These are phyloP conservation scores for Chelonia mydas DNA, from an alignment of 2,797 vertebrate genomes.

Conservation along the genomic window DNA sequence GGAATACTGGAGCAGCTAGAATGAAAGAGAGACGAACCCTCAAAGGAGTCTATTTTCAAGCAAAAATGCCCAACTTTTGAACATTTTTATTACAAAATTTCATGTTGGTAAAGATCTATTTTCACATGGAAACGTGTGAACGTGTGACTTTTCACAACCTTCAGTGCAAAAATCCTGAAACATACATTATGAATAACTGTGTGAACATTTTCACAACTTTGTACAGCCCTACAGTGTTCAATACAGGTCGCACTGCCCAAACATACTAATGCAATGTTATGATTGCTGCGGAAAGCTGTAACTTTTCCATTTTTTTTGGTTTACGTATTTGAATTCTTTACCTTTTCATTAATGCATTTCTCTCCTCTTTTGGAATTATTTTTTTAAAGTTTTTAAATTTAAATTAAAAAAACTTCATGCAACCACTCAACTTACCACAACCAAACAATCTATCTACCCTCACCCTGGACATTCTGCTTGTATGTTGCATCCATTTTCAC, in stretches of 20 bases:
- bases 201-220: not conserved
- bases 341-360: not conserved
- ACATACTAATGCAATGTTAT: not conserved
- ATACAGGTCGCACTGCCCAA: not conserved
- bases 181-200: not conserved
- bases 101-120: not conserved
- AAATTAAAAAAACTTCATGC: not conserved
- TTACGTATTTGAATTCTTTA: not conserved
- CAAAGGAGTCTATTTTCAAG: not conserved
- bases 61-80: fast-evolving
- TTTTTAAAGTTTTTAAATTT: not conserved
- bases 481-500: not conserved
- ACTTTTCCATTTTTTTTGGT: not conserved
- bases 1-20: not conserved
- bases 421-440: not conserved
- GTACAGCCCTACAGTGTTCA: not conserved
- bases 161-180: not conserved
- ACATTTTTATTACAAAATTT: not conserved
- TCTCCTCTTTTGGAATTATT: not conserved
- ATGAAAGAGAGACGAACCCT: not conserved
- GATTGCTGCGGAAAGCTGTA: not conserved
- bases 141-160: not conserved
- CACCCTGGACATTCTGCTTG: not conserved
- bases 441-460: not conserved
- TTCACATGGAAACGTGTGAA: not conserved